These are phyloP conservation scores for Dendrolimus pini DNA, from an alignment of 2,888 invertebrate genomes.

Conservation along the genomic window DNA sequence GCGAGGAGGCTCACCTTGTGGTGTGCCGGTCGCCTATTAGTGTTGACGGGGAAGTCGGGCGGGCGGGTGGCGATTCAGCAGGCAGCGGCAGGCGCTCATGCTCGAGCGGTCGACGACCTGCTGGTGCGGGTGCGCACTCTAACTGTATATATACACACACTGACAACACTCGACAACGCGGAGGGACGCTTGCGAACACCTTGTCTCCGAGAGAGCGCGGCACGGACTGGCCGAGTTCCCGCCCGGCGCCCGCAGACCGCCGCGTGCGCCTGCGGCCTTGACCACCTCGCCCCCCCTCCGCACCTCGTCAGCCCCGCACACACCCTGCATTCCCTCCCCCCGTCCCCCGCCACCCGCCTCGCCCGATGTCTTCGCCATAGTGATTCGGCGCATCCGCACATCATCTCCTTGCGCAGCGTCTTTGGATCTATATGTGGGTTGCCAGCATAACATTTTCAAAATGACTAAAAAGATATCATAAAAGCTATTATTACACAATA, in stretches of 20 bases:
- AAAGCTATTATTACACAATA: too few species aligned
- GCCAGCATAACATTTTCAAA: not conserved
- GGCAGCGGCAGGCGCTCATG: conserved; percentile 45
- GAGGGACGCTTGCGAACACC: conserved; percentile 19
- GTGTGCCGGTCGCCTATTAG: conserved; percentile 20
- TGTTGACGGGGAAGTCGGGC: conserved; percentile 28
- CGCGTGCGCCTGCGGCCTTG: conserved; percentile 58
- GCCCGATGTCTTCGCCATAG: conserved; percentile 4
- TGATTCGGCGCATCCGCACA: conserved; percentile 7
- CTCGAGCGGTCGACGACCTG: conserved; percentile 66
- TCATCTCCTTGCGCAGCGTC: conserved; percentile 13
- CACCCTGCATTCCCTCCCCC: conserved; percentile 10
- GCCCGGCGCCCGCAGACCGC: conserved; percentile 21
- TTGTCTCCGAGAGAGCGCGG: conserved; percentile 16
- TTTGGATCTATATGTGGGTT: not conserved
- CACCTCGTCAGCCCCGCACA: conserved; percentile 7
- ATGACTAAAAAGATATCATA: not conserved
- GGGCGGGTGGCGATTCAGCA: conserved; percentile 15
- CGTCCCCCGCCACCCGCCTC: conserved; percentile 8
- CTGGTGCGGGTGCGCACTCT: conserved; percentile 25
- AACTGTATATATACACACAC: conserved; percentile 45
- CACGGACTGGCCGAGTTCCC: conserved; percentile 15
- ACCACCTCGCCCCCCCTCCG: conserved; percentile 34
- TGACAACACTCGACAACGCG: conserved; percentile 15
- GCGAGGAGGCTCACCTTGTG: conserved; percentile 42